Conservation (phyloP, 2,113 vertebrate genomes). For the Centrocercus urophasianus region DNA sequence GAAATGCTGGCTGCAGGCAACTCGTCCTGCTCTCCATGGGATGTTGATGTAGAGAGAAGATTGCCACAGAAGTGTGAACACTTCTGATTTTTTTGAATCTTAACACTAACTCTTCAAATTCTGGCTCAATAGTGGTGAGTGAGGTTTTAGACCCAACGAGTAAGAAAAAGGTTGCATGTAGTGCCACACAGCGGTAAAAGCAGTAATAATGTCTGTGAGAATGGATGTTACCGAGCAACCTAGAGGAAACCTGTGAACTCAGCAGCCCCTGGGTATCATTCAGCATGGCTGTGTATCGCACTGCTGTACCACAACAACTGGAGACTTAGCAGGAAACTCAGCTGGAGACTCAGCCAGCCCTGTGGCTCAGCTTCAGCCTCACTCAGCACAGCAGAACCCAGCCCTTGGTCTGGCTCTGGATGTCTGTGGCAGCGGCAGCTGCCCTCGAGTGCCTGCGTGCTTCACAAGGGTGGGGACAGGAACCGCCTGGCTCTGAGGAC, state of each 20-base stretch:
- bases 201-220: not conserved
- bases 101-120: not conserved
- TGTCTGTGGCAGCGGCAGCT: rapidly evolving
- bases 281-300: not conserved
- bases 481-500: not conserved
- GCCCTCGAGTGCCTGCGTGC: too few relatives aligned
- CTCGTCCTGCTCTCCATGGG: rapidly evolving
- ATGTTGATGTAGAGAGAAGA: not conserved
- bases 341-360: too few relatives aligned
- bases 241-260: not conserved
- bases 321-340: not conserved
- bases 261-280: not conserved
- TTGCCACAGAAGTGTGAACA: not conserved
- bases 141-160: not conserved
- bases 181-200: slow-evolving; percentile 50
- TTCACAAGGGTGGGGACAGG: not conserved
- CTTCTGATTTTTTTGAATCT: not conserved
- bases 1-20: not conserved
- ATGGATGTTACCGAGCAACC: rapidly evolving
- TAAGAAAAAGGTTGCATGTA: slow-evolving; percentile 11
- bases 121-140: not conserved
- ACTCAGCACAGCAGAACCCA: not conserved
- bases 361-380: not conserved
- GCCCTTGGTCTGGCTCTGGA: not conserved
- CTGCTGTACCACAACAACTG: not conserved